A percentile compares a stretch with the other conserved stretches of the same genome.
phyloP scores from a whole-genome alignment of 2,888 invertebrate genomes.

The Pemphredon lugubris region DNA sequence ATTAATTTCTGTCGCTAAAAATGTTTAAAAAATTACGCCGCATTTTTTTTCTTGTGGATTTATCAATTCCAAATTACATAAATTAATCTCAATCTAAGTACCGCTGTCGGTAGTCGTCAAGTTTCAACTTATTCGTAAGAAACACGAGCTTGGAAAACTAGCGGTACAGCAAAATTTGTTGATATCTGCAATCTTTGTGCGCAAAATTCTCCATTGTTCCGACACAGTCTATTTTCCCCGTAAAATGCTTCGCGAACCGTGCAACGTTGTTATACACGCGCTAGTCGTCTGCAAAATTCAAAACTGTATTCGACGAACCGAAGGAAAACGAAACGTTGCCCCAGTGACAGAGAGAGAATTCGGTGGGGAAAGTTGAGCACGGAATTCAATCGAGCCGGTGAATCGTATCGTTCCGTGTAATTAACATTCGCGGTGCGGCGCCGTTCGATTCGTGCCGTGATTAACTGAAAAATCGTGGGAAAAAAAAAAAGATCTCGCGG shows the following conservation, averaged over 20 bases:
- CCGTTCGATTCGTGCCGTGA: slow-evolving; percentile 24
- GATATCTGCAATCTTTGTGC: too few relatives aligned
- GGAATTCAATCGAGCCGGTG: slow-evolving; percentile 34
- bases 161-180: too few relatives aligned
- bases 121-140: too few relatives aligned
- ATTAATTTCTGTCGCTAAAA: too few relatives aligned
- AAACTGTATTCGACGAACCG: background rate
- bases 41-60: too few relatives aligned
- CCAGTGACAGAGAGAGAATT: slow-evolving; percentile 7
- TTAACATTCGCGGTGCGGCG: slow-evolving; percentile 28
- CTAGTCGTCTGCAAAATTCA: background rate
- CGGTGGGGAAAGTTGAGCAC: slow-evolving; percentile 33
- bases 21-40: too few relatives aligned
- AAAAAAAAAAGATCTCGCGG: slow-evolving; percentile 8
- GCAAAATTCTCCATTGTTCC: background rate
- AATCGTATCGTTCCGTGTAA: slow-evolving; percentile 48
- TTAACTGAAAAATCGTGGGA: slow-evolving; percentile 34
- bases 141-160: too few relatives aligned
- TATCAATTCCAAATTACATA: too few relatives aligned
- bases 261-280: background rate
- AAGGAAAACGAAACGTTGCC: background rate
- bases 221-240: background rate
- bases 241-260: background rate
- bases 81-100: too few relatives aligned
- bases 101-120: too few relatives aligned